Evolutionary conservation across 2,797 vertebrate genomes (phyloP).

Genomic region (Tamandua tetradactyla): DNA sequence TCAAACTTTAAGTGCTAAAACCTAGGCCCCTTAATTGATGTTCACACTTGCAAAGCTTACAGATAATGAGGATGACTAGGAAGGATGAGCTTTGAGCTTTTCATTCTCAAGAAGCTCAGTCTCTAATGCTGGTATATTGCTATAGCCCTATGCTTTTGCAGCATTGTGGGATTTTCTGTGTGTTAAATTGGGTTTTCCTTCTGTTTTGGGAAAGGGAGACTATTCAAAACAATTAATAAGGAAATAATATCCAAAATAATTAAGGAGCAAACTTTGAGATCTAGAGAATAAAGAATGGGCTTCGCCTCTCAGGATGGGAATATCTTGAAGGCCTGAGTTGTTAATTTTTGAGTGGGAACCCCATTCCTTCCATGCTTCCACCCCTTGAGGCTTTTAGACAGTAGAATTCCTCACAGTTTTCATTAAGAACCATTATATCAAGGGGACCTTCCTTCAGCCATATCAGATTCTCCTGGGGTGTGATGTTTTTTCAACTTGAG

Average conservation of each 20-base stretch:
- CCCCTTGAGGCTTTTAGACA: slow-evolving; percentile 17
- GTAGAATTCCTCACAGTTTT: slow-evolving; percentile 64
- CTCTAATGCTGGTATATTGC: neutral
- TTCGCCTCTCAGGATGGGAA: neutral
- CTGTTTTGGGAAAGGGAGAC: neutral
- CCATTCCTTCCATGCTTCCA: neutral
- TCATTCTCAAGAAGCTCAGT: neutral
- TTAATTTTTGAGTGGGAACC: neutral
- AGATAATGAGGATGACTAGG: slow-evolving; percentile 24
- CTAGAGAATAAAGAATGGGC: neutral
- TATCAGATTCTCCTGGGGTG: slow-evolving; percentile 74
- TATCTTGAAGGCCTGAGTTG: neutral
- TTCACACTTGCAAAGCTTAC: slow-evolving; percentile 14
- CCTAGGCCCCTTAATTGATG: neutral
- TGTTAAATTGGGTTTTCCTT: neutral
- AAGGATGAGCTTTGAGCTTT: slow-evolving; percentile 32
- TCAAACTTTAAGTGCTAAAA: neutral
- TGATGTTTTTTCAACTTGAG: slow-evolving; percentile 77
- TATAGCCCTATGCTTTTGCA: neutral
- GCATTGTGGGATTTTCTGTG: neutral
- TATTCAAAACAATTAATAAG: neutral
- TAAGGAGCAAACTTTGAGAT: slow-evolving; percentile 19
- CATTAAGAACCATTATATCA: slow-evolving; percentile 63
- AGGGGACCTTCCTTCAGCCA: slow-evolving; percentile 60
- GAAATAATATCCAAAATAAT: slow-evolving; percentile 17